Conservation (phyloP, 2,888 invertebrate species). For the Cinara cedri region DNA sequence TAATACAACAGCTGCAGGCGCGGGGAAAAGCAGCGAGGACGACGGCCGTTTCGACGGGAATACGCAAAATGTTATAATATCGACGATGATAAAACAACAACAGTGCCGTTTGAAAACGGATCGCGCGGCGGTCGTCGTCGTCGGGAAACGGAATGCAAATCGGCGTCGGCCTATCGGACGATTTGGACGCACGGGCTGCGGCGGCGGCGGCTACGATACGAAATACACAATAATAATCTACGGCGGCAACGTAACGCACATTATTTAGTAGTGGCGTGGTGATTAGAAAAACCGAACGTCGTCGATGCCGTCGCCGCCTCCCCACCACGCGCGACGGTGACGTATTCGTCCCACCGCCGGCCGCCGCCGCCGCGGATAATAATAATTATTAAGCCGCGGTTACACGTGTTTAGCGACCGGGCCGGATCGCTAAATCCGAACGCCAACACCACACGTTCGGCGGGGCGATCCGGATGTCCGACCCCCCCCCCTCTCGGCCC, state of each 20-base stretch:
- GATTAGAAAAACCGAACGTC: constrained; percentile 17
- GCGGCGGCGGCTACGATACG: not conserved
- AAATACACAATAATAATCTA: no score
- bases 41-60: not conserved
- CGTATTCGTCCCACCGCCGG: not conserved
- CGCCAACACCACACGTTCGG: no score
- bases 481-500: no score
- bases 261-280: not conserved
- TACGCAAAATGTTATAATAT: not conserved
- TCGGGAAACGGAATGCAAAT: not conserved
- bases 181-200: no score
- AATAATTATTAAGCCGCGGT: not conserved
- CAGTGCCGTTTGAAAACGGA: not conserved
- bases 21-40: not conserved
- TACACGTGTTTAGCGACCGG: not conserved
- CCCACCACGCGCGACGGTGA: constrained; percentile 13
- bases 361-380: not conserved
- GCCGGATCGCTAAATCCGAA: no score
- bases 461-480: no score
- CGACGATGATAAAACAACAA: no score
- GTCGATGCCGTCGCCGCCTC: constrained; percentile 24
- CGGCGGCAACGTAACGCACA: not conserved
- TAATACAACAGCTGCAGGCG: no score
- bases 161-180: no score
- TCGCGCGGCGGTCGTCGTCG: constrained; percentile 4